Evolutionary conservation across 2,888 invertebrate genomes (phyloP).

Genomic region (Tiliacea citrago): DNA sequence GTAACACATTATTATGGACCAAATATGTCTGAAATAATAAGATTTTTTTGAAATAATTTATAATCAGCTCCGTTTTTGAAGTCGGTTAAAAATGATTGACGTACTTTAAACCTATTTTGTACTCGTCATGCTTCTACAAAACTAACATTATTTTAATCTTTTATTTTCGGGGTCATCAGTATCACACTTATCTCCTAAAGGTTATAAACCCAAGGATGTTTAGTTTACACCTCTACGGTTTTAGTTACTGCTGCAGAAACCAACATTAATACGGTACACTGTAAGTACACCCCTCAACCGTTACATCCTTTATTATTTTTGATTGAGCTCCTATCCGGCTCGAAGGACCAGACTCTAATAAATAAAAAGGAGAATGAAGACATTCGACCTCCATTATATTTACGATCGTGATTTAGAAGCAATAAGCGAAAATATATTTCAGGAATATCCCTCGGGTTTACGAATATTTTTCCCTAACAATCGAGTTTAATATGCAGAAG

Average conservation of each 20-base stretch:
- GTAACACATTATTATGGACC: too few species aligned
- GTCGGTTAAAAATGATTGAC: neutral
- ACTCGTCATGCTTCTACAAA: neutral
- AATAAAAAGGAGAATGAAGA: constrained; percentile 74
- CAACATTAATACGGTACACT: neutral
- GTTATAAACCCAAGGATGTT: neutral
- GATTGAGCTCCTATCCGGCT: constrained; percentile 45
- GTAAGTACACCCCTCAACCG: constrained; percentile 6
- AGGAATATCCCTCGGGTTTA: constrained; percentile 37
- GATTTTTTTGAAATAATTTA: too few species aligned
- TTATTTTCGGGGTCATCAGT: neutral
- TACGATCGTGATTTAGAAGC: constrained; percentile 73
- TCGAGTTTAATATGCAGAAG: constrained; percentile 28
- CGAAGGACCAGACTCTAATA: constrained; percentile 63
- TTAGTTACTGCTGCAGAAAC: neutral
- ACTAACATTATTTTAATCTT: neutral
- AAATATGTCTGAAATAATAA: too few species aligned
- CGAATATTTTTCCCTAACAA: constrained; percentile 41
- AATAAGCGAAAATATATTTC: constrained; percentile 56
- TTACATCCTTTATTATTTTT: constrained; percentile 50
- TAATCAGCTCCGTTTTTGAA: too few species aligned
- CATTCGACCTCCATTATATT: constrained; percentile 76
- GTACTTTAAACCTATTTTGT: neutral
- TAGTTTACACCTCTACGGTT: neutral
- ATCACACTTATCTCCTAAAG: neutral